phyloP scores from a whole-genome alignment of 1,140 invertebrate species.

The Bilobella aurantiaca region DNA sequence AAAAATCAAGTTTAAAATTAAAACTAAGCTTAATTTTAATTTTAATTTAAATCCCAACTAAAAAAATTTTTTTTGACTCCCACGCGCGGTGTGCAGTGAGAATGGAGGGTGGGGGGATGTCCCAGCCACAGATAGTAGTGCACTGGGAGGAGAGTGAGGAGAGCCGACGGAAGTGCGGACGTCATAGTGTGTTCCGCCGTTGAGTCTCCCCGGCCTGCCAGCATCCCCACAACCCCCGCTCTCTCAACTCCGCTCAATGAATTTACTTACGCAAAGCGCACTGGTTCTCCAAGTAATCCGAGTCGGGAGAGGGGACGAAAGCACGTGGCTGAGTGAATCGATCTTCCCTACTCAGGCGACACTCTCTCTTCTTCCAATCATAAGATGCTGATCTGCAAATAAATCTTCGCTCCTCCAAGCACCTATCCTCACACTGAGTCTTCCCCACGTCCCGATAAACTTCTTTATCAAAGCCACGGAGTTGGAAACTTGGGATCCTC shows the following conservation, averaged over 20 bases:
- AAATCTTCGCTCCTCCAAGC: conserved; percentile 43
- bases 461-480: conserved; percentile 38
- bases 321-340: conserved; percentile 39
- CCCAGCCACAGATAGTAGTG: no score
- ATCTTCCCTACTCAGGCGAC: conserved; percentile 42
- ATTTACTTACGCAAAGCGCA: conserved; percentile 41
- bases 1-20: conserved; percentile 1
- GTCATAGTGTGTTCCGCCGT: no score
- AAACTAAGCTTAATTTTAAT: not conserved
- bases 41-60: no score
- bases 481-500: conserved; percentile 41
- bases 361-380: conserved; percentile 41
- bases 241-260: not conserved
- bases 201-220: no score
- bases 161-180: no score
- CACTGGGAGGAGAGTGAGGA: no score
- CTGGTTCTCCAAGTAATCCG: conserved; percentile 48
- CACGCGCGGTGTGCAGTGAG: no score
- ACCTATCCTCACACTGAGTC: conserved; percentile 42
- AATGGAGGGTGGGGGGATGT: no score
- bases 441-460: conserved; percentile 39
- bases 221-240: no score
- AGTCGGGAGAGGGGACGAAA: conserved; percentile 38
- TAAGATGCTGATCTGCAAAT: conserved; percentile 44
- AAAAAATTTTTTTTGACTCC: no score